Conservation (phyloP, 2,888 invertebrate species). For the Cecidostiba fungosa region DNA sequence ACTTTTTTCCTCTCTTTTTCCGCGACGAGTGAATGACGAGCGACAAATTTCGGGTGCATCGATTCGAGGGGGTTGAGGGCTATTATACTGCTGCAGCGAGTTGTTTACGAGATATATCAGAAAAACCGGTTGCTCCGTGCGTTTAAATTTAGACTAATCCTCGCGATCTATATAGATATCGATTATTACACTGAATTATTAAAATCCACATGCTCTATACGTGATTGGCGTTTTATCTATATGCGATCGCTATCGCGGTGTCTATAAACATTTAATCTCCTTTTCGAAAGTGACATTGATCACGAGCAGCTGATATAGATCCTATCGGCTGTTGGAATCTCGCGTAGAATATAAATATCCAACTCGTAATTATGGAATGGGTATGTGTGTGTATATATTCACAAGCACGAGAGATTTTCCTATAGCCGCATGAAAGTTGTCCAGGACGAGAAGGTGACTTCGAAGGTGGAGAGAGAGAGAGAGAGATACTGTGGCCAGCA, state of each 20-base stretch:
- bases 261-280: not conserved
- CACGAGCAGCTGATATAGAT: not conserved
- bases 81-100: too few relatives aligned
- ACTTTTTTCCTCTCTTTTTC: not conserved
- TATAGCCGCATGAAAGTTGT: not conserved
- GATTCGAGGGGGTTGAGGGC: not conserved
- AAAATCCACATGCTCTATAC: not conserved
- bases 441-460: constrained; percentile 7
- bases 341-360: constrained; percentile 14
- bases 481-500: not conserved
- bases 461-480: not conserved
- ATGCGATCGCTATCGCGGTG: not conserved
- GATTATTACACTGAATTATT: not conserved
- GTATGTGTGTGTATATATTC: not conserved
- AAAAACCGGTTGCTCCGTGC: not conserved
- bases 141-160: not conserved
- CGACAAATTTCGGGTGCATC: not conserved
- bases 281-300: constrained; percentile 7
- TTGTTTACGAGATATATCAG: not conserved
- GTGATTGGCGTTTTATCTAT: not conserved
- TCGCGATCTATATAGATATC: not conserved
- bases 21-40: not conserved
- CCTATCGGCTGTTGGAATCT: not conserved
- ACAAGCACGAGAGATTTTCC: not conserved
- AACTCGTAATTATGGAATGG: not conserved